Base-by-base conservation (phyloP, 2,797 vertebrate species). In the Otus scops region DNA sequence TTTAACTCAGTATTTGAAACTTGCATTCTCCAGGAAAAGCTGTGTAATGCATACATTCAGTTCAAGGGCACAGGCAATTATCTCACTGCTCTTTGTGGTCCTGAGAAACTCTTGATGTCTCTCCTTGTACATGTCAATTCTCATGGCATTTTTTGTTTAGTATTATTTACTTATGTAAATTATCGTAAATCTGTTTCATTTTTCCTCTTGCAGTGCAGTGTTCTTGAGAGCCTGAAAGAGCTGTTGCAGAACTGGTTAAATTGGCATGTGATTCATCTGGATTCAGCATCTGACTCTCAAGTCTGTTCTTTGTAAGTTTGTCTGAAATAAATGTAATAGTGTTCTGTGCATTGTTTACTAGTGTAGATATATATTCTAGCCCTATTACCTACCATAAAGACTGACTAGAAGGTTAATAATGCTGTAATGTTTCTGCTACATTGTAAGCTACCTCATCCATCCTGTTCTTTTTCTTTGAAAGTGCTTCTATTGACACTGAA, bases 201-300 rank as follows among this genome's bases (percentile, higher is more conserved):
- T 95, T 93, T 74, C 47, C 65, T 59, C 15, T 68, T 89, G 84
- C 97, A 99, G 99, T 99, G 99, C 97, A 99, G 98, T 92, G 93
- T 99, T 94, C 97, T 99, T 19, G 99, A 99, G 91, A 98, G 98
- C 97, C 97, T 99, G 68, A 99, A 98, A 96, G 98, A 97, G 54
- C 98, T 99, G 97, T 96, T 99, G 89, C 86, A 98, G 85, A 99
- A 99, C 97, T 99, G 99, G 99, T 97, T 99, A 95, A 98, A 98
- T 83, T 98, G 98, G 98, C 98, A 98, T 48, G 96, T 97, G 2
- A 85, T 97, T 65, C 98, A 98, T 20, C 81, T 56, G 65, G 87
- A 92, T 32, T 50, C 43, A n/a, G 94, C 95, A 47, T 30, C 78
- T 56, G 59, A 54, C 26, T 65, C 84, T 48, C n/a, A 92, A 69